Conservation (phyloP, 2,797 vertebrate genomes). For the Limnodromus scolopaceus region DNA sequence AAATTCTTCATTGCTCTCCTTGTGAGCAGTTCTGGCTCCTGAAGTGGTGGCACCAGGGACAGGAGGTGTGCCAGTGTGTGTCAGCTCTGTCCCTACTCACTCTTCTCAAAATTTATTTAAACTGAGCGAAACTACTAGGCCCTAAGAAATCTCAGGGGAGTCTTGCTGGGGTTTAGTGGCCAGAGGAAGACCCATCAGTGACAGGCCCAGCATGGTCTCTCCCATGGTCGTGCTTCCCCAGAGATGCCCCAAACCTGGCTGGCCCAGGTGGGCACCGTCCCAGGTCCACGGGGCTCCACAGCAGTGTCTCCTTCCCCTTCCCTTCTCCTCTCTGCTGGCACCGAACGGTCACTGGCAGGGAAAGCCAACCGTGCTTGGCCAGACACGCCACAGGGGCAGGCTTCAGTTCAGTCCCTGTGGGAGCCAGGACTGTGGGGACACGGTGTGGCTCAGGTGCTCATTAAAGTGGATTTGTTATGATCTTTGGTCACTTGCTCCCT, state of each 20-base stretch:
- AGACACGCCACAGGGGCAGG: not conserved
- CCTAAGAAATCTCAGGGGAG: not conserved
- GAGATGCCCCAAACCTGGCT: not conserved
- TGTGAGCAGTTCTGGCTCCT: not conserved
- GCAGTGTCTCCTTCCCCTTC: not conserved
- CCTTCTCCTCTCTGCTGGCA: not conserved
- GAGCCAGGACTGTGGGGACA: not conserved
- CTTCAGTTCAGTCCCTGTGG: accelerated
- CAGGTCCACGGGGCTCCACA: not conserved
- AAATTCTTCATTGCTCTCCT: not conserved
- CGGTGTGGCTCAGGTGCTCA: accelerated
- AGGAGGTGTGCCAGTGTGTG: not conserved
- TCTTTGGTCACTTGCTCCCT: not conserved
- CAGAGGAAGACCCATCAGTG: not conserved
- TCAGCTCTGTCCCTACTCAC: not conserved
- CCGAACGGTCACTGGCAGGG: not conserved
- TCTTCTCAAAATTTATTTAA: not conserved
- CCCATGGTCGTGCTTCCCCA: not conserved
- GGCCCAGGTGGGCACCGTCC: not conserved
- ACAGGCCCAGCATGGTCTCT: not conserved
- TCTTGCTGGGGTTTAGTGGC: not conserved
- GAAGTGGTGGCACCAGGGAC: not conserved
- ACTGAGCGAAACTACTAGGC: not conserved
- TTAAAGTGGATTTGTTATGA: not conserved
- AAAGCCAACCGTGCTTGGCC: accelerated